Percentiles rank a stretch among this genome's conserved stretches.
These are phyloP conservation scores for Triops cancriformis DNA, from an alignment of 1,140 invertebrate genomes.

Conservation along the genomic window DNA sequence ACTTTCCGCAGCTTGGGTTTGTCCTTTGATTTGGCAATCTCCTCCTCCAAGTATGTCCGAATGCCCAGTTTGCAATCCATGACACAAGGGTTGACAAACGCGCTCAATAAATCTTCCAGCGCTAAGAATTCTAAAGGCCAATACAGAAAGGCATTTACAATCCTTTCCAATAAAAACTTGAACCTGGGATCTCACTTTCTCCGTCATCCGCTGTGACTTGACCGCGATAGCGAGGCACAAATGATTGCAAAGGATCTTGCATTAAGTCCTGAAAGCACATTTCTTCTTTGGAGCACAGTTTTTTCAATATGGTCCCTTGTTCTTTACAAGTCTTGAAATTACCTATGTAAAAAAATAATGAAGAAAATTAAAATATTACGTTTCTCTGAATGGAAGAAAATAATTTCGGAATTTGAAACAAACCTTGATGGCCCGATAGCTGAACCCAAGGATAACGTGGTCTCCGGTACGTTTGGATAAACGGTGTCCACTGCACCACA, in stretches of 20 bases:
- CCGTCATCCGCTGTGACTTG: slow-evolving; percentile 65
- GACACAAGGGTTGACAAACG: slow-evolving; percentile 82
- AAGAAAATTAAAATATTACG: slow-evolving; percentile 22
- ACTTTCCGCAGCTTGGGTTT: slow-evolving; percentile 84
- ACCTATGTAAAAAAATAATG: slow-evolving; percentile 41
- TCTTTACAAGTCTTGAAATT: slow-evolving; percentile 89
- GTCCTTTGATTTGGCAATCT: slow-evolving; percentile 85
- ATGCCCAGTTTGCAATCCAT: slow-evolving; percentile 97
- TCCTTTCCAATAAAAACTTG: neutral
- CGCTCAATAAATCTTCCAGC: slow-evolving; percentile 81
- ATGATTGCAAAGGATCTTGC: slow-evolving; percentile 75
- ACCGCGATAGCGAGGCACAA: slow-evolving; percentile 85
- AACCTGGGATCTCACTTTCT: slow-evolving; percentile 51
- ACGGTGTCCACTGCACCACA: slow-evolving; percentile 90
- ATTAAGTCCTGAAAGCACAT: slow-evolving; percentile 75
- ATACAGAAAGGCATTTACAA: slow-evolving; percentile 16
- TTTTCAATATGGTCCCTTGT: slow-evolving; percentile 87
- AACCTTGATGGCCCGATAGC: slow-evolving; percentile 76
- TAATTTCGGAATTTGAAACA: neutral
- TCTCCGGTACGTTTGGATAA: slow-evolving; percentile 93
- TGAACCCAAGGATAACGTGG: slow-evolving; percentile 93
- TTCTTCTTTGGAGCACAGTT: slow-evolving; percentile 80
- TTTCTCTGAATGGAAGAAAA: slow-evolving; percentile 26
- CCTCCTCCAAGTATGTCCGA: slow-evolving; percentile 87
- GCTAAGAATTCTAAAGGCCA: slow-evolving; percentile 58